These are phyloP conservation scores for Corythornis leucogaster DNA, from an alignment of 2,797 vertebrate genomes.

Conservation along the genomic window DNA sequence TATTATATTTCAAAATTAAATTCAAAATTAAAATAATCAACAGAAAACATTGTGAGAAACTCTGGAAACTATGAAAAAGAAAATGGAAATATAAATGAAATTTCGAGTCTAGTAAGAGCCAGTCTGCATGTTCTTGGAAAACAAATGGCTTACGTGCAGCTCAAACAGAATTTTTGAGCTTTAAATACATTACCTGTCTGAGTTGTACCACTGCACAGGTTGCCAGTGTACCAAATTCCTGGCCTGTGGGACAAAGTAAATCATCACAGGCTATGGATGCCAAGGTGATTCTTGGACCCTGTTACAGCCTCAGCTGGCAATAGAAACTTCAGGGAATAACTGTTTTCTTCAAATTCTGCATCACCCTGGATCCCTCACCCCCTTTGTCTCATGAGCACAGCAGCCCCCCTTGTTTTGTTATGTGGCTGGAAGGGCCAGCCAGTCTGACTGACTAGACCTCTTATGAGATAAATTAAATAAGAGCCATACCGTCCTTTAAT, in stretches of 20 bases:
- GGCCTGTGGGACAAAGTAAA: not conserved
- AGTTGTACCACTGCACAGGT: not conserved
- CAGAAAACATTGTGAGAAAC: not conserved
- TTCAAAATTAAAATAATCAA: not conserved
- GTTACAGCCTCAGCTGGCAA: conserved; percentile 2
- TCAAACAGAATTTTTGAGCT: conserved; percentile 20
- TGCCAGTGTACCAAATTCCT: conserved; percentile 23
- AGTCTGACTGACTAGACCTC: not conserved
- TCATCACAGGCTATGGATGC: not conserved
- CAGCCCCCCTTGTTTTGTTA: fast-evolving
- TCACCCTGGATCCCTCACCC: not conserved
- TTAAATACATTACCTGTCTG: conserved; percentile 17
- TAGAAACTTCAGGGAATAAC: not conserved
- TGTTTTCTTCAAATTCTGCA: not conserved
- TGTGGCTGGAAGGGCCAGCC: not conserved
- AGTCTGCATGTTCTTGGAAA: not conserved
- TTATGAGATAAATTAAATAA: not conserved
- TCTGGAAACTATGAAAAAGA: not conserved
- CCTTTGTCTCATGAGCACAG: not conserved
- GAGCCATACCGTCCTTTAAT: conserved; percentile 93
- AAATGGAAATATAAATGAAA: not conserved
- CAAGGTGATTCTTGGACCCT: conserved; percentile 12
- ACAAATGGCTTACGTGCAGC: not conserved
- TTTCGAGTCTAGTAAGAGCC: not conserved
- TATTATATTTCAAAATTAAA: not conserved